phyloP scores from a whole-genome alignment of 2,113 vertebrate species.

The Bujurquina vittata region DNA sequence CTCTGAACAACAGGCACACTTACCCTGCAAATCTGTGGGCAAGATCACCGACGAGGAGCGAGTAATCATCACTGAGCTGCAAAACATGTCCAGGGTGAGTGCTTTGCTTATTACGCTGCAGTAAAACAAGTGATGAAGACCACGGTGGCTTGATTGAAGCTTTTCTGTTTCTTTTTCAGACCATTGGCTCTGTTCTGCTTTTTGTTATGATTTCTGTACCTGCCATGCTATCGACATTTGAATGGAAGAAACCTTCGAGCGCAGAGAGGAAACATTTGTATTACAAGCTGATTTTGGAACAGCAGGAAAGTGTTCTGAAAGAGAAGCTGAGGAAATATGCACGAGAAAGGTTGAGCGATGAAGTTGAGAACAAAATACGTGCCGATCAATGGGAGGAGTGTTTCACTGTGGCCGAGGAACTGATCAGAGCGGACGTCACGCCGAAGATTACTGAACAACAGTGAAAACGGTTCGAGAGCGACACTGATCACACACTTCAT shows the following conservation, averaged over 20 bases:
- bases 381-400: not conserved
- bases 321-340: not conserved
- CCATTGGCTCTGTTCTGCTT: not conserved
- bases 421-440: not conserved
- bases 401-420: not conserved
- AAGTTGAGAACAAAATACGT: not conserved
- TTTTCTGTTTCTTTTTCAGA: not conserved
- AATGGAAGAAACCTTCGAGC: not conserved
- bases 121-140: not conserved
- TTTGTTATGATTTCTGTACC: not conserved
- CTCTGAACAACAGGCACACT: not conserved
- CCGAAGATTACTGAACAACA: not conserved
- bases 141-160: not conserved
- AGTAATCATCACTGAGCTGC: not conserved
- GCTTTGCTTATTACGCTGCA: not conserved
- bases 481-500: not conserved
- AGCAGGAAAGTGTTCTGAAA: not conserved
- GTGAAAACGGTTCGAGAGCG: not conserved
- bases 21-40: not conserved
- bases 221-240: accelerated
- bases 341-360: not conserved
- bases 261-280: not conserved
- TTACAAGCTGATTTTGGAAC: not conserved
- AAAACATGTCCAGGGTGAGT: not conserved
- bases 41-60: not conserved